A percentile compares a stretch with the other conserved stretches of the same genome.
phyloP scores from a whole-genome alignment of 2,797 vertebrate genomes.

The Neosalanx taihuensis region DNA sequence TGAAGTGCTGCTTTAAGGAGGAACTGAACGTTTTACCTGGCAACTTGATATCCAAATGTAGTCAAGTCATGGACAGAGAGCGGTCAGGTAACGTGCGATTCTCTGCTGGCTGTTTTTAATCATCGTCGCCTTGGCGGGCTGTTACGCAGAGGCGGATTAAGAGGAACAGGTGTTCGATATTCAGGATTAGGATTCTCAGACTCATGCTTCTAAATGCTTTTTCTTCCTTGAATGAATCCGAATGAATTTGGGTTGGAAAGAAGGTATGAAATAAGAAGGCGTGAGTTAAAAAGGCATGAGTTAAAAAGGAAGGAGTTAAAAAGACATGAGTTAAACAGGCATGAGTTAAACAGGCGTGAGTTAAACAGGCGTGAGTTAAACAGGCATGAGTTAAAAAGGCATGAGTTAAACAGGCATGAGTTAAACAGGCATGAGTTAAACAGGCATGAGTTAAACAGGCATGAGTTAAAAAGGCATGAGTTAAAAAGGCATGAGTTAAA shows the following conservation, averaged over 20 bases:
- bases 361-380: too few species aligned
- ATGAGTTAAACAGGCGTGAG: too few species aligned
- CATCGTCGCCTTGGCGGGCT: conserved; percentile 49
- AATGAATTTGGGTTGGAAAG: neutral
- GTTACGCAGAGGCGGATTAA: conserved; percentile 52
- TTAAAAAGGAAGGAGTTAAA: neutral
- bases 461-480: too few species aligned
- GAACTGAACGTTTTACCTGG: conserved; percentile 75
- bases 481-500: neutral
- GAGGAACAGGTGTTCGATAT: conserved; percentile 34
- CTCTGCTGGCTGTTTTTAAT: conserved; percentile 62
- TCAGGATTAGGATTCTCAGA: too few species aligned
- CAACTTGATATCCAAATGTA: conserved; percentile 79
- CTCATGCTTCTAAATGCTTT: too few species aligned
- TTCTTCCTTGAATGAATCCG: neutral
- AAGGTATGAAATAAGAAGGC: too few species aligned
- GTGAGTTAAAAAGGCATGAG: too few species aligned
- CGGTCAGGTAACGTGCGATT: conserved; percentile 53
- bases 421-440: too few species aligned
- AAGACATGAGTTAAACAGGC: too few species aligned
- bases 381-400: neutral
- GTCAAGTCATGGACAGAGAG: conserved; percentile 67
- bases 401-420: too few species aligned
- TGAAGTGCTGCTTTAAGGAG: too few species aligned
- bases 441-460: too few species aligned